Evolutionary conservation across 2,888 invertebrate species (phyloP), one percentile per base, ranked within the genome.

Genomic region (Argyresthia albistria): DNA sequence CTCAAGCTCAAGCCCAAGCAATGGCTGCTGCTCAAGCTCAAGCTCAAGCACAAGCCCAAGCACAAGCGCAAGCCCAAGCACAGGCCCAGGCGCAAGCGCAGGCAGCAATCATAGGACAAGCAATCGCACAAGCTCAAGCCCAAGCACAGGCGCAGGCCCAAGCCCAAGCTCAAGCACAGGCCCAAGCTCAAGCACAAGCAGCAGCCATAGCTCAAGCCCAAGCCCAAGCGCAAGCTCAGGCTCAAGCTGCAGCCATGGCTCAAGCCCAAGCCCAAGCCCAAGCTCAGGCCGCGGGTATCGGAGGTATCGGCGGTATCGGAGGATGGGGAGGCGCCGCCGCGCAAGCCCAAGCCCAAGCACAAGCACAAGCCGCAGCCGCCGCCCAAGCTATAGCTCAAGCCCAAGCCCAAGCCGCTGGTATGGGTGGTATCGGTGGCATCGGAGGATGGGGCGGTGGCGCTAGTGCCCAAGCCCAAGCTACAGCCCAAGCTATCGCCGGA

Each of bases 181-280:
- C 43, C 9, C 16, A 43, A 15, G 54, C 58, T 9, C 53, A 54
- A 4, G 56, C 58, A 12, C 45, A 55, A 1, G 57, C 58, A 11
- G 49, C 52, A 54, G 53, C 54, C 9, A 49, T 52, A 47, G 54
- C 51, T n/a, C 14, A 43, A n/a, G 50, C 50, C 35, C 35, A 35
- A 43, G 43, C 50, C 43, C 50, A 50, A 15, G 50, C 50, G 16
- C 50, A 50, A 42, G 50, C 42, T 10, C 46, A 35, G 35, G 46
- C 46, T n/a, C 16, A 25, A 25, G 16, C 46, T 4, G 25, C 46
- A 46, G 46, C 16, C 16, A 14, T 12, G 1, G 48, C 25, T 11
- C 10, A 16, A 35, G 46, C 46, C 8, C 46, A 46, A 46, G 46
- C 46, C 14, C 46, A 46, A 25, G 48, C 37, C 6, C 15, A 15